Base-by-base conservation (phyloP, 2,113 vertebrate species). In the Urocitellus parryii region DNA sequence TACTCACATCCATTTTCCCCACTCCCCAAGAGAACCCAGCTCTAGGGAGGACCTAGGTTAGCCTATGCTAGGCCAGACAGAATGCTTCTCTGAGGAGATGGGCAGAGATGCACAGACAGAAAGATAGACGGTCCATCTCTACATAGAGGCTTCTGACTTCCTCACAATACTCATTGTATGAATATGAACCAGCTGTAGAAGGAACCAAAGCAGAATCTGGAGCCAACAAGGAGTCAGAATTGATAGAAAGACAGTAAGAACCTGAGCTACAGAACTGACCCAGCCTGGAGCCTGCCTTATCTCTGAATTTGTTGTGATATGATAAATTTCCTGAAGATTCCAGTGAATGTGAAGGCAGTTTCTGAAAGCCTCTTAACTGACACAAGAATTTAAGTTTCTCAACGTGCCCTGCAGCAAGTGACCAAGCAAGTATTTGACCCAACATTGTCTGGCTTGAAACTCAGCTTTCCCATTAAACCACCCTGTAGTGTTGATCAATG, bases 361-460 rank as follows among this genome's bases (percentile, higher is more conserved):
- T 94, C 79, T 92, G 45, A 97, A 96, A 87, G 51, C 45, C 45
- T 89, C 56, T 51, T 90, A 93, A 88, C 20, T 70, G 53, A 86
- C 53, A 82, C 1, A 89, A 77, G 63, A 96, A 63, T 72, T 78
- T 51, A 82, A 86, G 56, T 82, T 95, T 34, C 73, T 42, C 73
- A 81, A 74, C 70, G 86, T 88, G 77, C 78, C 65, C 39, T 84
- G 37, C 13, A 80, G 29, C 65, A 95, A 87, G 13, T 45, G 42
- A 61, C 88, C 63, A 25, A 91, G 56, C 9, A 20, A 82, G 56
- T 45, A 58, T 68, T 3, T 53, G 48, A 86, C 90, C 51, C 48
- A 89, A 86, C n/a, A 87, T 27, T 0, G 0, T 88, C 58, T 42
- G 24, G 32, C 70, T 80, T 10, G 5, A 95, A 87, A 84, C 16